Evolutionary conservation across 2,888 invertebrate species (phyloP), one percentile per base, ranked within the genome.

Genomic region (Lithosia quadra): DNA sequence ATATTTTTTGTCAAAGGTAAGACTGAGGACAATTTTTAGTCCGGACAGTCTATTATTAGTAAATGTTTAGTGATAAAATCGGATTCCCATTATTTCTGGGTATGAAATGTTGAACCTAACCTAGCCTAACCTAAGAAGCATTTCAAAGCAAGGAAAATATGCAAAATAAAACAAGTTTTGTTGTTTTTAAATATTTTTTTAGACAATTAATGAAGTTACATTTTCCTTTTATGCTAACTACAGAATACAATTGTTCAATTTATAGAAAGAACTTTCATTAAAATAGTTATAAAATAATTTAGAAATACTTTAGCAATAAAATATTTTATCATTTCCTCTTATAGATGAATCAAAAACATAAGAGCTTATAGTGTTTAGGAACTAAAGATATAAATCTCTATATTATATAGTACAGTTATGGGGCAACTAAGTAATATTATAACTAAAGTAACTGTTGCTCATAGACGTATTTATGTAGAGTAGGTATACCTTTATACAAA

Each of bases 121-220:
- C 18, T 18, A 3, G 15, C 18, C 5, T n/a, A n/a, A n/a, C n/a
- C 43, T 18, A 43, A 43, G 5, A 49, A 49, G 18, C 8, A 49
- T 36, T 36, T 36, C n/a, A 36, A 36, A n/a, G 49, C 18, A 49
- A n/a, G 49, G 7, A 8, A 36, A 21, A 2, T n/a, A 58, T 65
- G 70, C 63, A 34, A 77, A 78, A 78, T 78, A 78, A 78, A 78
- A 78, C 77, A 77, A 74, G 18, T 34, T 10, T 24, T n/a, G 18
- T 57, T 22, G 55, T 56, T n/a, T 67, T 69, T 55, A 22, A 62
- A 64, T 13, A 49, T 49, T 43, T 24, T 72, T 70, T 77, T 77
- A 7, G 2, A n/a, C n/a, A 8, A 56, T 59, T 33, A 62, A 63
- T n/a, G 57, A 67, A 60, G 43, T 66, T 76, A 77, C 77, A 77